Evolutionary conservation across 1,140 invertebrate genomes (phyloP), one percentile per base, ranked within the genome.

Genomic region (Lethrus apterus): DNA sequence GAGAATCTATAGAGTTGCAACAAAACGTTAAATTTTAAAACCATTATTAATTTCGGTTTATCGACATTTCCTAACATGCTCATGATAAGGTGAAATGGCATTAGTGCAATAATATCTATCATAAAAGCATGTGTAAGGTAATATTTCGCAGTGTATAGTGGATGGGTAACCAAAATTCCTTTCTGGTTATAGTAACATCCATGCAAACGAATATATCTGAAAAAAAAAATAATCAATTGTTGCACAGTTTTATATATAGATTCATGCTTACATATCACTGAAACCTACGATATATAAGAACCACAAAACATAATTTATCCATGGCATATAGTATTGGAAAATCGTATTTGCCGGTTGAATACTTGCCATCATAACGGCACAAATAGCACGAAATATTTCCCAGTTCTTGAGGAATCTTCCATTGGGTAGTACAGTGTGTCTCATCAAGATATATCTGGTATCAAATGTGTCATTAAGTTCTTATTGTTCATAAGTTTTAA

Each of bases 101-200:
- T 29, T 13, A 24, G 9, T 3, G 14, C 29, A 0, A 46, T 7
- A 30, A 46, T 2, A 20, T 46, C 45, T 15, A 46, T 8, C 1
- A 19, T 9, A 21, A 46, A 46, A 11, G 29, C 11, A 23, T 46
- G 45, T 13, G 34, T 18, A 8, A 46, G 13, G 15, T 46, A 46
- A 32, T 46, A 11, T 19, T 15, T 17, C 3, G 45, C 45, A 2
- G 45, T 46, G 10, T 63, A 66, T 2, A 63, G 50, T 0, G 70
- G 70, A 42, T 72, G 70, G 29, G 63, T 66, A 1, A 72, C 60
- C 19, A 70, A 48, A 7, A 71, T 55, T 3, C 68, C 66, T 1
- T 59, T 52, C 0, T 66, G 58, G 40, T 68, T 67, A 55, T 62
- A 70, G 29, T 67, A 71, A 10, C 66, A 66, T 3, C 70, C 60